Evolutionary conservation across 2,113 vertebrate species (phyloP), one percentile per base, ranked within the genome.

Genomic region (Phycodurus eques): DNA sequence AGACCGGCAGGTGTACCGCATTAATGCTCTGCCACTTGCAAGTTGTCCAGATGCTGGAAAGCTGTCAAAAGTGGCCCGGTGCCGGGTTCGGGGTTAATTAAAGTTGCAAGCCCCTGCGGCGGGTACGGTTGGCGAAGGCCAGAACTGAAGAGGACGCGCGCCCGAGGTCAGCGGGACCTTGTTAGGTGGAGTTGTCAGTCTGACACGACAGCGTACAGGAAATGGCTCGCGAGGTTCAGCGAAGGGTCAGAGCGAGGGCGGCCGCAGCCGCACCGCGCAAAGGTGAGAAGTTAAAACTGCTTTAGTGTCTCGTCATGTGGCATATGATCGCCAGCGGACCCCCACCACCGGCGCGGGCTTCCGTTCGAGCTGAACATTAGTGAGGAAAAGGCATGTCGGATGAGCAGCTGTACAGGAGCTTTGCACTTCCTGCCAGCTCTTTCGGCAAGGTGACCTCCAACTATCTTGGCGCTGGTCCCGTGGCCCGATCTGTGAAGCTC

Each of bases 391-490:
- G 77, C 77, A 39, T 81, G 76, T 86, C 78, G 79, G 77, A 84
- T 83, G 83, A 87, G 85, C 87, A 84, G 86, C 87, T 85, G 84
- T 79, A 86, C 56, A 33, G 76, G 73, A 80, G 87, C 84, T 86
- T 85, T 79, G 44, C 79, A 71, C 74, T 85, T 84, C 81, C 85
- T 81, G 84, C 83, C 81, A 88, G 81, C 87, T 82, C 80, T 79
- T 87, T 83, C 70, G 83, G 87, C 89, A 92, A 92, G 90, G 90
- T 91, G 89, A 92, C 90, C 89, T 87, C 82, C 80, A 86, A 85
- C 85, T 83, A 80, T 82, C 85, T 84, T 91, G 89, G 85, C 86
- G n/a, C 39, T 46, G 51, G 79, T 91, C 88, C 88, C 88, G 80
- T 82, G 81, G 80, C 84, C 83, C 85, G 84, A 87, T 85, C 87